phyloP scores from a whole-genome alignment of 2,888 invertebrate species.

The Synanthedon tipuliformis region DNA sequence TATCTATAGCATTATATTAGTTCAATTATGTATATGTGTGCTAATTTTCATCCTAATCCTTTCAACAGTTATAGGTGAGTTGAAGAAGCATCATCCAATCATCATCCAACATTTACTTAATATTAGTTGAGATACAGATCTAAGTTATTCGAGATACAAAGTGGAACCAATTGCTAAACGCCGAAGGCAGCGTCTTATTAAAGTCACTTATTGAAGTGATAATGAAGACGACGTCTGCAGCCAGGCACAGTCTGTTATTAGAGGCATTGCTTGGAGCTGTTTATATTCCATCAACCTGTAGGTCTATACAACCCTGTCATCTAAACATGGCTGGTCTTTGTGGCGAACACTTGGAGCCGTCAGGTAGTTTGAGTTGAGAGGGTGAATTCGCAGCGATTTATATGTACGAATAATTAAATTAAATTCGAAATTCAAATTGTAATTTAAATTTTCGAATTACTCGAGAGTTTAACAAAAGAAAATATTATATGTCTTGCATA shows the following conservation, averaged over 20 bases:
- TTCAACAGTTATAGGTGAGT: too few species aligned
- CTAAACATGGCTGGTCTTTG: background rate
- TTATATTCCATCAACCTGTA: slow-evolving; percentile 19
- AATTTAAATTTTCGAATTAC: too few species aligned
- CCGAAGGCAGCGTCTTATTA: slow-evolving; percentile 20
- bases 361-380: background rate
- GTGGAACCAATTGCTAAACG: slow-evolving; percentile 6
- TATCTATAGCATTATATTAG: too few species aligned
- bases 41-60: too few species aligned
- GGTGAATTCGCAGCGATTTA: background rate
- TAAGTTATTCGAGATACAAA: background rate
- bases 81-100: too few species aligned
- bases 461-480: too few species aligned
- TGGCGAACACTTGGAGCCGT: background rate
- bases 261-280: slow-evolving; percentile 11
- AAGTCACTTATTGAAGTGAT: slow-evolving; percentile 30
- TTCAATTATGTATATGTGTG: too few species aligned
- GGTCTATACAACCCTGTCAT: background rate
- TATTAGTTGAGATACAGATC: too few species aligned
- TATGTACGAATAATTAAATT: background rate
- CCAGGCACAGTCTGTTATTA: slow-evolving; percentile 9
- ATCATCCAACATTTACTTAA: too few species aligned
- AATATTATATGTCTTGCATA: too few species aligned
- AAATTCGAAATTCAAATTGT: too few species aligned
- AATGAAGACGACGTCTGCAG: slow-evolving; percentile 24